A percentile compares a stretch with the other conserved stretches of the same genome.
Conservation (phyloP, 2,113 vertebrate genomes). For the Onychorhynchus coronatus region DNA sequence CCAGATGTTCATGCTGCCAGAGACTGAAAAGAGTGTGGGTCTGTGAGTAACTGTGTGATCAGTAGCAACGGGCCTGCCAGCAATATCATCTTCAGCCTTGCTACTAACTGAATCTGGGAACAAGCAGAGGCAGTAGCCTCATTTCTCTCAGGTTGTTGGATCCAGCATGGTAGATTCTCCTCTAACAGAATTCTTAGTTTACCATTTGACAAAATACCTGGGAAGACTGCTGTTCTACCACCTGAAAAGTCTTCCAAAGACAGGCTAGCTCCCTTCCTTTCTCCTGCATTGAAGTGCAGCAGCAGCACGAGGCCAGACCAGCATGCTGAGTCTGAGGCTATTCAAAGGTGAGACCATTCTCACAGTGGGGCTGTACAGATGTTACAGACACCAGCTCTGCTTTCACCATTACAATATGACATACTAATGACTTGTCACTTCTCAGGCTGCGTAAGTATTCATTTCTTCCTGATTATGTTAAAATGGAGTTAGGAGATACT, state of each 20-base stretch:
- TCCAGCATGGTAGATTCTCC: not conserved
- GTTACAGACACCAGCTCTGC: not conserved
- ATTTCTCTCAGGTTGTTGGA: not conserved
- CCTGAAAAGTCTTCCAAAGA: not conserved
- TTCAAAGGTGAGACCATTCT: not conserved
- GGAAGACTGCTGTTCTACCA: not conserved
- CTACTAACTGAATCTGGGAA: not conserved
- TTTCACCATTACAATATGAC: not conserved
- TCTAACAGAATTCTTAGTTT: not conserved
- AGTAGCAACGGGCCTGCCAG: not conserved
- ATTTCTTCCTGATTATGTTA: conserved; percentile 1
- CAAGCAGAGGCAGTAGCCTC: not conserved
- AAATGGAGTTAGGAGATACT: not conserved
- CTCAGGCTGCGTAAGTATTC: not conserved
- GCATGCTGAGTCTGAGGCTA: not conserved
- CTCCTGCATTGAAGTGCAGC: not conserved
- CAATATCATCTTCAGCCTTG: not conserved
- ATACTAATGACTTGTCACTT: not conserved
- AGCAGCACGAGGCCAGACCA: not conserved
- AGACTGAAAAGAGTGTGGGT: fast-evolving
- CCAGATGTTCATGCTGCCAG: not conserved
- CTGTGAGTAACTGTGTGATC: fast-evolving
- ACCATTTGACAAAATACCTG: not conserved
- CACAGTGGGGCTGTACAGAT: not conserved
- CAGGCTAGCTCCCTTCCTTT: not conserved